Conservation (phyloP, 2,888 invertebrate species). For the Ctena decussata region DNA sequence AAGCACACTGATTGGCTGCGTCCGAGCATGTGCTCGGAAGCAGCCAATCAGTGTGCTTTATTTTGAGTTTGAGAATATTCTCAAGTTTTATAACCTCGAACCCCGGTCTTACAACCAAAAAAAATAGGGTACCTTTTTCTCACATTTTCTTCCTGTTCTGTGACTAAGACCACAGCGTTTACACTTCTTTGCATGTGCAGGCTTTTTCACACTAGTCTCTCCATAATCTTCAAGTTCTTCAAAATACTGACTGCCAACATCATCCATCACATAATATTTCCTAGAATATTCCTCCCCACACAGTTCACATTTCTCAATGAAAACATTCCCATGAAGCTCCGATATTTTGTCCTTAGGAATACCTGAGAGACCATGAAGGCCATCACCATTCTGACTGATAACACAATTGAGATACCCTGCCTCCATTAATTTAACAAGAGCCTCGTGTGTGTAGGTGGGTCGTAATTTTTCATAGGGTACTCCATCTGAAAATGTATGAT, state of each 20-base stretch:
- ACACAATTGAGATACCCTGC: conserved; percentile 74
- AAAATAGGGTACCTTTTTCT: conserved; percentile 79
- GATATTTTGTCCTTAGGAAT: conserved; percentile 72
- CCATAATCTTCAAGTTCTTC: conserved; percentile 81
- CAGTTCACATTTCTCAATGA: conserved; percentile 79
- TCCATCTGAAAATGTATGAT: conserved; percentile 54
- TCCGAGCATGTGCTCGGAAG: no score
- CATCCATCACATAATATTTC: conserved; percentile 78
- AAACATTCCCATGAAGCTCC: conserved; percentile 84
- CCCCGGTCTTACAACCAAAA: no score
- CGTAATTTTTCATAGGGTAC: conserved; percentile 80
- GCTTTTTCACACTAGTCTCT: conserved; percentile 72
- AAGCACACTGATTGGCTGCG: no score
- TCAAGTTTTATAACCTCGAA: no score
- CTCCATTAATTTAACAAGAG: conserved; percentile 73
- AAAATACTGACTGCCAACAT: conserved; percentile 78
- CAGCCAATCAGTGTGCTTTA: no score
- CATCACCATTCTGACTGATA: conserved; percentile 84
- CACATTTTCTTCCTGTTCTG: conserved; percentile 81
- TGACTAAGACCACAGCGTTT: conserved; percentile 78
- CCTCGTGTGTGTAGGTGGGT: conserved; percentile 84
- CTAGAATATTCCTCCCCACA: conserved; percentile 76
- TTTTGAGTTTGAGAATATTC: no score
- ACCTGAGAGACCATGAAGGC: conserved; percentile 80
- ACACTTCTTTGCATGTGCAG: conserved; percentile 77